Base-by-base conservation (phyloP, 2,113 vertebrate species). In the Nothobranchius kuhntae region DNA sequence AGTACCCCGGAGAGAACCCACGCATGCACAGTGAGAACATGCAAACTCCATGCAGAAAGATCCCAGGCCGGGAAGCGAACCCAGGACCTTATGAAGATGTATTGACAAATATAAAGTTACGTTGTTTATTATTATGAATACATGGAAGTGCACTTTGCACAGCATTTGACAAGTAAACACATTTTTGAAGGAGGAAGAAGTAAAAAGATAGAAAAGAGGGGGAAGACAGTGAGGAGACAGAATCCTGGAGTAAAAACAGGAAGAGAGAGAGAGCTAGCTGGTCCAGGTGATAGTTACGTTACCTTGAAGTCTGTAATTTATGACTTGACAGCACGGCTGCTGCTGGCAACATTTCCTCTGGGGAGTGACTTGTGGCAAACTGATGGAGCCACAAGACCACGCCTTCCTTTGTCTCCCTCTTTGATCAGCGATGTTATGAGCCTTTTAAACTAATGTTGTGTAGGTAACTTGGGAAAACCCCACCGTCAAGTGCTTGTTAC, bases 261-360 rank as follows among this genome's bases (percentile, higher is more conserved):
- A 81, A 42, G 57, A 82, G 77, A 68, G 72, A 75, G 30, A 3
- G 81, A 78, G 71, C 55, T 68, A 72, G 81, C 54, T 51, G 4
- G 76, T 63, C 61, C 78, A 90, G 78, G 82, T 89, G 75, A 83
- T 86, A 76, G 13, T 90, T 90, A 91, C 79, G 77, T 79, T 74
- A 9, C 40, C 73, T 12, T 50, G 64, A 21, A 74, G 73, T 67
- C 85, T 91, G 70, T 90, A 86, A 89, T 91, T 90, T 86, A 35
- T 15, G 48, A 50, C 50, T 38, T 76, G 80, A 77, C 48, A 53
- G 78, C 80, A 77, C 71, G 73, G 46, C 44, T 74, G 78, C n/a
- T 50, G 14, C 24, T 48, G 50, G 81, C 60, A 65, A 73, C 84
- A 24, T 83, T 73, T 84, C 80, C 80, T 66, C 59, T 40, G 69